These are phyloP conservation scores for Agonum fuliginosum DNA, from an alignment of 2,888 invertebrate genomes.

Conservation along the genomic window DNA sequence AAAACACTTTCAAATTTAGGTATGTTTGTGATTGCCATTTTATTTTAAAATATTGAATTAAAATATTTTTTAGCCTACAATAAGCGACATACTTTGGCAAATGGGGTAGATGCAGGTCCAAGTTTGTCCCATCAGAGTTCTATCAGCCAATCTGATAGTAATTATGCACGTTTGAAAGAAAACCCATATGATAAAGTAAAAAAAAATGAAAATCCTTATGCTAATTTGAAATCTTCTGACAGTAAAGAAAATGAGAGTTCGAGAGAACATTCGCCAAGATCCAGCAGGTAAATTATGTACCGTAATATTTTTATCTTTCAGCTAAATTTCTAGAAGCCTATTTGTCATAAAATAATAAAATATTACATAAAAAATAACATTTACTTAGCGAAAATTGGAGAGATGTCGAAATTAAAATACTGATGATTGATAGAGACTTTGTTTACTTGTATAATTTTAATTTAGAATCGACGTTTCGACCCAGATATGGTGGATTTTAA, in stretches of 20 bases:
- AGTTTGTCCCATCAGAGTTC: constrained; percentile 79
- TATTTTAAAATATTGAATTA: constrained; percentile 15
- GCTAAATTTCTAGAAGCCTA: too few species aligned
- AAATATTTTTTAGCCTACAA: constrained; percentile 62
- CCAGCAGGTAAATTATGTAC: constrained; percentile 48
- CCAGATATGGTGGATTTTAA: too few species aligned
- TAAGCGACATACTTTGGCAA: constrained; percentile 68
- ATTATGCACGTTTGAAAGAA: constrained; percentile 81
- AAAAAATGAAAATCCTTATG: constrained; percentile 81
- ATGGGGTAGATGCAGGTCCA: constrained; percentile 71
- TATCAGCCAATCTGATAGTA: constrained; percentile 76
- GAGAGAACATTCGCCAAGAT: constrained; percentile 63
- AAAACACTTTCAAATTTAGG: constrained; percentile 71
- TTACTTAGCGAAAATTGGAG: too few species aligned
- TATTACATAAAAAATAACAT: too few species aligned
- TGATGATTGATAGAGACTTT: too few species aligned
- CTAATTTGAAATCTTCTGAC: constrained; percentile 79
- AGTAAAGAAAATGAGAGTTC: constrained; percentile 64
- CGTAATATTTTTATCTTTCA: too few species aligned
- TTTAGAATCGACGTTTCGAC: too few species aligned
- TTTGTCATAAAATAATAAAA: too few species aligned
- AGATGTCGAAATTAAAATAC: too few species aligned
- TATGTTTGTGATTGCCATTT: constrained; percentile 50
- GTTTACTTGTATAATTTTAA: too few species aligned
- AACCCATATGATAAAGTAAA: constrained; percentile 79